A percentile compares a stretch with the other conserved stretches of the same genome.
Conservation (phyloP, 1,140 invertebrate genomes). For the Drosophila fuyamai region DNA sequence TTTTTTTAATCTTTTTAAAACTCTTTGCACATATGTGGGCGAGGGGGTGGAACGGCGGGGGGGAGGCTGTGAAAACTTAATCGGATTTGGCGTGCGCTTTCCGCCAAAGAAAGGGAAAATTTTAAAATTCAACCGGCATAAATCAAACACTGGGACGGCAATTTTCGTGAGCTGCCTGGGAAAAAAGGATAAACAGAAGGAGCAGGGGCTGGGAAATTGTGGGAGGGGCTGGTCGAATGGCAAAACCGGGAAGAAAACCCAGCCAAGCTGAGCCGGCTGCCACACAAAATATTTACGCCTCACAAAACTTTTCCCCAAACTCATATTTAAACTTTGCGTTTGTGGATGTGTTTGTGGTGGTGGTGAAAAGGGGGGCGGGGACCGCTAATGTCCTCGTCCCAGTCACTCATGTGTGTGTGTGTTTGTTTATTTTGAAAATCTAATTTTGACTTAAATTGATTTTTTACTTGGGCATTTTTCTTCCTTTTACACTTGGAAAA, state of each 20-base stretch:
- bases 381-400: slow-evolving; percentile 37
- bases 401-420: slow-evolving; percentile 18
- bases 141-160: slow-evolving; percentile 75
- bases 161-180: slow-evolving; percentile 69
- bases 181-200: slow-evolving; percentile 71
- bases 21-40: slow-evolving; percentile 42
- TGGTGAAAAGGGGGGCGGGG: not conserved
- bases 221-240: slow-evolving; percentile 1
- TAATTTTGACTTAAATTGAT: slow-evolving; percentile 81
- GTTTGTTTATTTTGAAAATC: slow-evolving; percentile 77
- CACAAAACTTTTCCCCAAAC: slow-evolving; percentile 73
- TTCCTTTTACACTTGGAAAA: not conserved
- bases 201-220: not conserved
- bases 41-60: not conserved
- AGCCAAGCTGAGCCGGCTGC: slow-evolving; percentile 36
- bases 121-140: slow-evolving; percentile 83
- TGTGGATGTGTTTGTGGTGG: slow-evolving; percentile 22
- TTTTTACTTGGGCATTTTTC: slow-evolving; percentile 55
- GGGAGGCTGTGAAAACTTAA: slow-evolving; percentile 72
- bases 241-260: not conserved
- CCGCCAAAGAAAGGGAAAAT: slow-evolving; percentile 48
- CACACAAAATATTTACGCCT: slow-evolving; percentile 81
- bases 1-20: slow-evolving; percentile 66
- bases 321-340: slow-evolving; percentile 76
- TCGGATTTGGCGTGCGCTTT: slow-evolving; percentile 75